Conservation (phyloP, 2,797 vertebrate genomes). For the Varecia variegata region DNA sequence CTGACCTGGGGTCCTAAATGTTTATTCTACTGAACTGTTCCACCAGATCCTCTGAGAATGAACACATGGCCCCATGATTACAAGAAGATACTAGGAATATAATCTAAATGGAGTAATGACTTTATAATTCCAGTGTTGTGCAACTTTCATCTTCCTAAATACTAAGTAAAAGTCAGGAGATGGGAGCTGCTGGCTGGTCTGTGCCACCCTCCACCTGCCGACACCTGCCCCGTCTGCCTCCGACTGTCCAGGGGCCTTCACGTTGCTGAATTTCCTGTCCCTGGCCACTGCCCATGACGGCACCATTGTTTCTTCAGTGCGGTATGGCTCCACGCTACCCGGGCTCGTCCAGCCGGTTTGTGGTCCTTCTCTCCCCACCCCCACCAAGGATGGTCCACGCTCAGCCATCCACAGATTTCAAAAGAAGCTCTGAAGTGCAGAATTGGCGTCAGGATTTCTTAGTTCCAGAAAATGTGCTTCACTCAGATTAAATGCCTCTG, state of each 20-base stretch:
- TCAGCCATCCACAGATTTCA: not conserved
- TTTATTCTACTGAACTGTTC: rapidly evolving
- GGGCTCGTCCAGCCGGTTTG: rapidly evolving
- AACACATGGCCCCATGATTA: rapidly evolving
- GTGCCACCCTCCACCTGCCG: rapidly evolving
- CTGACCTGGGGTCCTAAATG: rapidly evolving
- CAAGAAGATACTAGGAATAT: rapidly evolving
- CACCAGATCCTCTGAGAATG: not conserved
- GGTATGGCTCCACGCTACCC: rapidly evolving
- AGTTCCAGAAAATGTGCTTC: not conserved
- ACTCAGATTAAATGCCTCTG: not conserved
- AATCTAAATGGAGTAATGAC: rapidly evolving
- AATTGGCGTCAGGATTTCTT: not conserved
- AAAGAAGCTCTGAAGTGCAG: not conserved
- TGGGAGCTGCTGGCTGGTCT: rapidly evolving
- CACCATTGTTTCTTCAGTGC: rapidly evolving
- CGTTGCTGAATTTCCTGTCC: rapidly evolving
- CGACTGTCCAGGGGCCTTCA: rapidly evolving
- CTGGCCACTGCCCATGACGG: rapidly evolving
- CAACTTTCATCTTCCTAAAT: too few species aligned
- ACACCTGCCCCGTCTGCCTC: rapidly evolving
- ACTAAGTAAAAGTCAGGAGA: too few species aligned
- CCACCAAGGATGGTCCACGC: not conserved
- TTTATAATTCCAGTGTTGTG: not conserved
- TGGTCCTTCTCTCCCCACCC: rapidly evolving